These are phyloP conservation scores for Poeciliopsis occidentalis DNA, from an alignment of 2,113 vertebrate species.

Conservation along the genomic window DNA sequence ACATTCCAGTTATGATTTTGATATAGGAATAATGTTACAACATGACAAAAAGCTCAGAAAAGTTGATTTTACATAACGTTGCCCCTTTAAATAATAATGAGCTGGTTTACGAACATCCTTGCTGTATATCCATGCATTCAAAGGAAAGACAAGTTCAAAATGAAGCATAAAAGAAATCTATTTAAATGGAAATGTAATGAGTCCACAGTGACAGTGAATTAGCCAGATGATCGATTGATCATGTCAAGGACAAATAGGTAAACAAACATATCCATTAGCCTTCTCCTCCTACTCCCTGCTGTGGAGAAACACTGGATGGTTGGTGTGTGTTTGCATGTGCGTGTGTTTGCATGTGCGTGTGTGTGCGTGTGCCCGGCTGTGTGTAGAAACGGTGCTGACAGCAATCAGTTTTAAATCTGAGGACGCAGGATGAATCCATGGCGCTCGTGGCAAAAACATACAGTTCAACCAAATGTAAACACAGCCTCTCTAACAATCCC, in stretches of 20 bases:
- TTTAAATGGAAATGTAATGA: constrained; percentile 84
- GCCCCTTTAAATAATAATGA: background rate
- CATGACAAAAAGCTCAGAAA: no score
- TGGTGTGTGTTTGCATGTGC: constrained; percentile 10
- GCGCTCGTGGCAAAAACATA: constrained; percentile 23
- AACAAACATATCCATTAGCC: constrained; percentile 85
- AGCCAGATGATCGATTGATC: constrained; percentile 86
- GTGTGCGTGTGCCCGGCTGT: constrained; percentile 1
- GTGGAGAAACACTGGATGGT: constrained; percentile 65
- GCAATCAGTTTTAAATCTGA: constrained; percentile 43
- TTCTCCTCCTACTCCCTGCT: constrained; percentile 73
- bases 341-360: constrained; percentile 9
- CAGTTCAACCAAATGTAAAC: constrained; percentile 56
- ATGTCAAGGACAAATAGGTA: constrained; percentile 83
- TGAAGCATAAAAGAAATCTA: constrained; percentile 73
- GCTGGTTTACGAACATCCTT: constrained; percentile 5
- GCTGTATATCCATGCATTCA: constrained; percentile 43
- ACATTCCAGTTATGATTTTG: no score
- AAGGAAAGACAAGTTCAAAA: constrained; percentile 43
- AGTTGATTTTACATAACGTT: no score
- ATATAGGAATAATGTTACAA: no score
- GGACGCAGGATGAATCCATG: constrained; percentile 30
- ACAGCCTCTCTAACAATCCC: constrained; percentile 45
- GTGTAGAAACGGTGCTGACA: constrained; percentile 16
- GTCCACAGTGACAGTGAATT: constrained; percentile 85